Percentiles rank a stretch among this genome's conserved stretches.
Conservation (phyloP, 2,888 invertebrate genomes). For the Scaptomyza cyrtandrae region DNA sequence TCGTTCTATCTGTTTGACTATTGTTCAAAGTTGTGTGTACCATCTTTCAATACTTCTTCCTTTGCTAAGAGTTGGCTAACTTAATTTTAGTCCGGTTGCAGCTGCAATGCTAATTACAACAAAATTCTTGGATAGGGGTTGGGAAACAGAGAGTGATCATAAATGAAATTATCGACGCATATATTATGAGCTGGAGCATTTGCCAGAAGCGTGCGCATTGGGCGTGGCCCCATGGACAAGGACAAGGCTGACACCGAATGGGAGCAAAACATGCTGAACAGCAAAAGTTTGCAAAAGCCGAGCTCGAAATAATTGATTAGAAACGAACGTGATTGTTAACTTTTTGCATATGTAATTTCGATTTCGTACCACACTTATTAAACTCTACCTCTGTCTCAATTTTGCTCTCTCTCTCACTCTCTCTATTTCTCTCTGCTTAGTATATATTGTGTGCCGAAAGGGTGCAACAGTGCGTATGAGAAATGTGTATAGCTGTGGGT, state of each 20-base stretch:
- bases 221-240: slow-evolving; percentile 28
- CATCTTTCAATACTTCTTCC: background rate
- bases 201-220: slow-evolving; percentile 21
- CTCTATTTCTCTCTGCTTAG: background rate
- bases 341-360: slow-evolving; percentile 78
- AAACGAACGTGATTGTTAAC: slow-evolving; percentile 78
- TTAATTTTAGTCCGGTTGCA: slow-evolving; percentile 35
- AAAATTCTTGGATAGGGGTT: background rate
- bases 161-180: slow-evolving; percentile 61
- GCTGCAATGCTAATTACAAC: slow-evolving; percentile 42
- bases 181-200: slow-evolving; percentile 34
- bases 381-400: background rate
- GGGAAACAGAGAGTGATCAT: slow-evolving; percentile 44
- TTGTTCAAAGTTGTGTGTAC: background rate
- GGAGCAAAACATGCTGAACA: background rate
- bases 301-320: slow-evolving; percentile 76
- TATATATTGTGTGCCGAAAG: slow-evolving; percentile 36
- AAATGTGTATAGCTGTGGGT: slow-evolving; percentile 50
- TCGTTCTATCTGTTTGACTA: background rate
- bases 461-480: slow-evolving; percentile 75
- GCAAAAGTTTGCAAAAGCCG: slow-evolving; percentile 54
- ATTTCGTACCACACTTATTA: slow-evolving; percentile 48
- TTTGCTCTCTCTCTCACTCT: background rate
- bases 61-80: slow-evolving; percentile 30
- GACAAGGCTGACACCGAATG: background rate